Evolutionary conservation across 2,797 vertebrate species (phyloP), one percentile per base, ranked within the genome.

Genomic region (Ctenosaura bakeri): DNA sequence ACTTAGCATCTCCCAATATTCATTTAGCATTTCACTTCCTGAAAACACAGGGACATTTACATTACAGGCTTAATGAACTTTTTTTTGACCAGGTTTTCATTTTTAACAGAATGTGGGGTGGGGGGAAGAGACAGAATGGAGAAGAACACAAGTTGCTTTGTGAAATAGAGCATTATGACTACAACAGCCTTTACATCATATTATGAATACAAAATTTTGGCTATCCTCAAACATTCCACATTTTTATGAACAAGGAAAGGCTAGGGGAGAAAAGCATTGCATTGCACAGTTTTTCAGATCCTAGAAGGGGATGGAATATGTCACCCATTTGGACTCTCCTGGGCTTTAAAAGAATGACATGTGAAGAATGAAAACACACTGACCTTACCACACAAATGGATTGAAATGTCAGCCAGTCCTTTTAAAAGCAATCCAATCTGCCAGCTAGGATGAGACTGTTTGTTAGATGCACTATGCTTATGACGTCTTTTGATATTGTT

Each of bases 1-100:
- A 64, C 94, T 94, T 96, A 96, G 97, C 96, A 95, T 96, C 96
- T 98, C 96, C 94, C 96, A 94, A 92, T 94, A 97, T 96, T 96
- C 96, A 96, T 95, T 96, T 95, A 96, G 94, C 95, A 95, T 92
- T 96, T 97, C 95, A 94, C 90, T 92, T 94, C 59, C 90, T 91
- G 91, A 91, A 95, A 96, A 96, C 94, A 26, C 96, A 95, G 93
- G 94, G 85, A 89, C 94, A 94, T 94, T 95, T 95, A 90, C 92
- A 91, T 93, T 83, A 88, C 88, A 94, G 93, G 88, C 81, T 95
- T 96, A 96, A 97, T 96, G 96, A 56, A 0, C 91, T 96, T 91
- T 87, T 90, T 95, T 94, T 96, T 94, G 96, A 90, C 81, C 93
- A 93, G 74, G 10, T 90, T 92, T 95, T 94, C 92, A 93, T 95